These are phyloP conservation scores for Arrhamphus sclerolepis DNA, from an alignment of 2,797 vertebrate genomes.

Conservation along the genomic window DNA sequence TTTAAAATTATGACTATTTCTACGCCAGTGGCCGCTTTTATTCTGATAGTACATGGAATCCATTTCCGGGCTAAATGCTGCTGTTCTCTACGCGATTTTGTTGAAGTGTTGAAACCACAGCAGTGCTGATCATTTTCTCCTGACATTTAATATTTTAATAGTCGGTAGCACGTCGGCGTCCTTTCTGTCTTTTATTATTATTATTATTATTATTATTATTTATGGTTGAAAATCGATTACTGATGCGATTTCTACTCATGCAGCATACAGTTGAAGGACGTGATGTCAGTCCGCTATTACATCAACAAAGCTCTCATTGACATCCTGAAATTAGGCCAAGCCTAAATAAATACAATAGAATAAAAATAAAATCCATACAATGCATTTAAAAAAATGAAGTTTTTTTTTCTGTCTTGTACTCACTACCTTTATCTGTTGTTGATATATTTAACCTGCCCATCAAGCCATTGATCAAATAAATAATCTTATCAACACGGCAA, in stretches of 20 bases:
- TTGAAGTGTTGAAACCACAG: not conserved
- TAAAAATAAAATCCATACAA: no score
- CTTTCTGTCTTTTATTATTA: no score
- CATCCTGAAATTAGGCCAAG: no score
- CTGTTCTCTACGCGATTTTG: not conserved
- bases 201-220: no score
- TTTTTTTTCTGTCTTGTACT: slow-evolving; percentile 5
- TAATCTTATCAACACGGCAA: slow-evolving; percentile 14
- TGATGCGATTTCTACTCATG: no score
- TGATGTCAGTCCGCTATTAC: no score
- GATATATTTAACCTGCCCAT: slow-evolving; percentile 7
- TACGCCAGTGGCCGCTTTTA: slow-evolving; percentile 4
- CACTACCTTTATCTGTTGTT: slow-evolving; percentile 5
- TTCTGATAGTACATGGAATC: slow-evolving; percentile 13
- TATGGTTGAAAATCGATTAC: no score
- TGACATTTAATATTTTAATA: not conserved
- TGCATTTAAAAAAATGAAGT: no score
- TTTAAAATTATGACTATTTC: not conserved
- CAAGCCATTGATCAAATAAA: slow-evolving; percentile 22
- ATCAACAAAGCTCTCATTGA: no score
- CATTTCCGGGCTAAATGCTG: slow-evolving; percentile 28
- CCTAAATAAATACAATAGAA: no score
- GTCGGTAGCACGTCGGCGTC: not conserved
- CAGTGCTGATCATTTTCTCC: not conserved
- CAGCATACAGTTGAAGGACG: no score